Evolutionary conservation across 2,113 vertebrate genomes (phyloP).

Genomic region (Percina caprodes): DNA sequence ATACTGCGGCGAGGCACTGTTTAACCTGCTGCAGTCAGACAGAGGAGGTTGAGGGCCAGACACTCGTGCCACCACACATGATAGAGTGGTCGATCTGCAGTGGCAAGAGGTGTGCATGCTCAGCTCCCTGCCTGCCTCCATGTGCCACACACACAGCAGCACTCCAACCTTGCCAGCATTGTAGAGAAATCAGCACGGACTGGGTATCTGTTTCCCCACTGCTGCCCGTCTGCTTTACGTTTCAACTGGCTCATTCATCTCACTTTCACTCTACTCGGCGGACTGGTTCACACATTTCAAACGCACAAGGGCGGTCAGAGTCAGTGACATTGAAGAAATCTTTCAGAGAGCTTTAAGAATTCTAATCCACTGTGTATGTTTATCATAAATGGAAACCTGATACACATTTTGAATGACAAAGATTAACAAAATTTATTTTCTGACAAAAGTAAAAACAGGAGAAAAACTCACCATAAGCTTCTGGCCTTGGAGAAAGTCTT

Average conservation of each 20-base stretch:
- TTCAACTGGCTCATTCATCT: constrained; percentile 61
- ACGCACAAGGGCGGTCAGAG: constrained; percentile 11
- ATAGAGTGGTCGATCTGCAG: constrained; percentile 51
- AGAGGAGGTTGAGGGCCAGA: constrained; percentile 25
- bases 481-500: constrained; percentile 81
- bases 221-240: constrained; percentile 60
- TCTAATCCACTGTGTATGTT: neutral
- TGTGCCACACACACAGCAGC: constrained; percentile 51
- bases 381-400: neutral
- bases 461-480: constrained; percentile 78
- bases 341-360: neutral
- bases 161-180: constrained; percentile 51
- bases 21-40: constrained; percentile 49
- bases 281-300: constrained; percentile 24
- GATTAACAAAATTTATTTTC: neutral
- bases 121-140: constrained; percentile 48
- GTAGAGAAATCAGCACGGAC: constrained; percentile 47
- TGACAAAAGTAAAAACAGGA: neutral
- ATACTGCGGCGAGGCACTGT: constrained; percentile 33
- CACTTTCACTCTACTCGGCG: constrained; percentile 20
- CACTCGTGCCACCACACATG: constrained; percentile 39
- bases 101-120: constrained; percentile 49
- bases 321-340: constrained; percentile 23
- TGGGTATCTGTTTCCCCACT: constrained; percentile 13
- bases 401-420: no score